phyloP scores from a whole-genome alignment of 37 sponge, comb jelly and placozoan genomes.

The Halisarca cf. caerulea region DNA sequence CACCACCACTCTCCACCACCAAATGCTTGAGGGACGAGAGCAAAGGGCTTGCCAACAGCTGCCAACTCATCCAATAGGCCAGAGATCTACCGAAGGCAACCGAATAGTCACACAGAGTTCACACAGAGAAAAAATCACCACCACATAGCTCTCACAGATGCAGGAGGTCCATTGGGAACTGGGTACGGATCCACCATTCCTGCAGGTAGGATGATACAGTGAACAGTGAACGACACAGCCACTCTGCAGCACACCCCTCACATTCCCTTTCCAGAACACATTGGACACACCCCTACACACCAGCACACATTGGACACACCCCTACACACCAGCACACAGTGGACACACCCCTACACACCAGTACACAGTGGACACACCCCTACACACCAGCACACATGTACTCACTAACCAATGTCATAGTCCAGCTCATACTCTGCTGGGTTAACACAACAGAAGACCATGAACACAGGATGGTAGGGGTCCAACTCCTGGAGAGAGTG shows the following conservation, averaged over 20 bases:
- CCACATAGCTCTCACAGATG: background rate
- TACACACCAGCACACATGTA: too few species aligned
- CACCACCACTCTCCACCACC: slow-evolving; percentile 37
- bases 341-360: too few species aligned
- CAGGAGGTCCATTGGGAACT: slow-evolving; percentile 13
- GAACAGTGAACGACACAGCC: background rate
- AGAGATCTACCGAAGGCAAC: background rate
- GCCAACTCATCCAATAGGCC: background rate
- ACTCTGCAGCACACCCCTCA: background rate
- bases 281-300: too few species aligned
- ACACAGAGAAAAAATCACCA: background rate
- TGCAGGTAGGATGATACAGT: background rate
- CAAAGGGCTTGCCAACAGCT: slow-evolving; percentile 21
- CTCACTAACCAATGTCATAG: slow-evolving; percentile 31
- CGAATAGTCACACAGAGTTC: too few species aligned
- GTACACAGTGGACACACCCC: too few species aligned
- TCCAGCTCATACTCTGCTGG: background rate
- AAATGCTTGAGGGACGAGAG: slow-evolving; percentile 22
- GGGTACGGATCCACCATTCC: slow-evolving; percentile 38
- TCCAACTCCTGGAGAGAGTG: slow-evolving; percentile 28
- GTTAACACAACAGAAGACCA: slow-evolving; percentile 29
- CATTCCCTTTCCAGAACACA: too few species aligned
- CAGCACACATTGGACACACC: too few species aligned
- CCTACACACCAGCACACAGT: too few species aligned
- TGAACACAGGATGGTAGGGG: slow-evolving; percentile 20